Evolutionary conservation across 2,888 invertebrate species (phyloP).

Genomic region (Sepioteuthis lessoniana): DNA sequence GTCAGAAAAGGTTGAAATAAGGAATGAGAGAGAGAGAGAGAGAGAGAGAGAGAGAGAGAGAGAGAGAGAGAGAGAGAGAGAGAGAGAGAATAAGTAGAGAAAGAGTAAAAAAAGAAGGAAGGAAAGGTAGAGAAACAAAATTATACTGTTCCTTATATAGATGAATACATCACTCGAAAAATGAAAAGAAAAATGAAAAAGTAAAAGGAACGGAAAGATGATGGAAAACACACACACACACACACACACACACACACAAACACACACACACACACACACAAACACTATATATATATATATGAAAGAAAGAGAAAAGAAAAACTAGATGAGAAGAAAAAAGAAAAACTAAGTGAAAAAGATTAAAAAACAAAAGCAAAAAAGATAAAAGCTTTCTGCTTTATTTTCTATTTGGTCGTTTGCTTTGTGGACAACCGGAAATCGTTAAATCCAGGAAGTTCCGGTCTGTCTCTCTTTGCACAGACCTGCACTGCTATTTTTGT

Average conservation of each 20-base stretch:
- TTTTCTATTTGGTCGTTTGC: background rate
- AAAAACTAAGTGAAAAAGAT: background rate
- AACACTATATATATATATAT: no score
- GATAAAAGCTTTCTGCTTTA: background rate
- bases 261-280: no score
- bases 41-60: no score
- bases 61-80: no score
- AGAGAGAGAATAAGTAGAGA: no score
- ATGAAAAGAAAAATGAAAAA: background rate
- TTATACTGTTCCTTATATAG: no score
- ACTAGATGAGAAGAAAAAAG: background rate
- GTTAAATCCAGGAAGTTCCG: slow-evolving; percentile 18
- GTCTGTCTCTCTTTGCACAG: background rate
- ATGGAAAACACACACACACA: no score
- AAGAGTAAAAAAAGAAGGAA: no score
- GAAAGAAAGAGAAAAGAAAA: background rate
- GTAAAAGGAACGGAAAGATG: background rate
- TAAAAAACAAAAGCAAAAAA: background rate
- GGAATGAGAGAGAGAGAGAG: no score
- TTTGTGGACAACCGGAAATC: background rate
- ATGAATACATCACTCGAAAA: background rate
- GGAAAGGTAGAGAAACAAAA: no score
- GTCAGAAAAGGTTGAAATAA: no score
- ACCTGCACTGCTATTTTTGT: background rate
- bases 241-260: no score